Base-by-base conservation (phyloP, 1,140 invertebrate species). In the Andricus grossulariae region DNA sequence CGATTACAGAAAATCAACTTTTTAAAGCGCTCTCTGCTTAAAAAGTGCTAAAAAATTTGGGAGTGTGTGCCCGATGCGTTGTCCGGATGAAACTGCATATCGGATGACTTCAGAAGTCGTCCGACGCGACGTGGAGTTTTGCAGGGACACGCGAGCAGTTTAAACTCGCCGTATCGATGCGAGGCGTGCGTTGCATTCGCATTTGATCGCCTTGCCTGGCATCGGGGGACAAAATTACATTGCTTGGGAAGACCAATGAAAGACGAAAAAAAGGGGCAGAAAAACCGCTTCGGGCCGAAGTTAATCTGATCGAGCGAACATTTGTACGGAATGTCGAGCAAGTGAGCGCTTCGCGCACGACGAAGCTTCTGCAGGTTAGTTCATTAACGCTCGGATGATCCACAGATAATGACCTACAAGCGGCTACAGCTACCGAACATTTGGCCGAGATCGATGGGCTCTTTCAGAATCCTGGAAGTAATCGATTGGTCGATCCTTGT, bases 291-390 rank as follows among this genome's bases (percentile, higher is more conserved):
- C 21, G 50, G 60, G 16, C 25, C 5, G 18, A 18, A 50, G 60
- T 57, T 78, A 85, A 88, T 88, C 87, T 86, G 87, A 88, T 88
- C 82, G 51, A 39, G 55, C 54, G 79, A 84, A 86, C 86, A 87
- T 86, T 85, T 86, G 83, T 86, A 84, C 72, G 86, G 87, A 87
- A 88, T 88, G 87, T 89, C 84, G 83, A 86, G 84, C 82, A 66
- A 66, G 60, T 66, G 60, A 66, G 25, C 60, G 39, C 84, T 84
- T 84, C 75, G 80, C 77, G 82, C 79, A 77, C 81, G 77, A 74
- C 74, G 83, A 72, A 32, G 79, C 54, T 32, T 66, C 21, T 60
- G 16, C 32, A 32, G 60, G 60, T 39, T 66, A 66, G 60, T 87
- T 87, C 86, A 87, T 87, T 87, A 87, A 87, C 83, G 85, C 80